phyloP scores from a whole-genome alignment of 2,113 vertebrate genomes.

The Ochotona princeps region DNA sequence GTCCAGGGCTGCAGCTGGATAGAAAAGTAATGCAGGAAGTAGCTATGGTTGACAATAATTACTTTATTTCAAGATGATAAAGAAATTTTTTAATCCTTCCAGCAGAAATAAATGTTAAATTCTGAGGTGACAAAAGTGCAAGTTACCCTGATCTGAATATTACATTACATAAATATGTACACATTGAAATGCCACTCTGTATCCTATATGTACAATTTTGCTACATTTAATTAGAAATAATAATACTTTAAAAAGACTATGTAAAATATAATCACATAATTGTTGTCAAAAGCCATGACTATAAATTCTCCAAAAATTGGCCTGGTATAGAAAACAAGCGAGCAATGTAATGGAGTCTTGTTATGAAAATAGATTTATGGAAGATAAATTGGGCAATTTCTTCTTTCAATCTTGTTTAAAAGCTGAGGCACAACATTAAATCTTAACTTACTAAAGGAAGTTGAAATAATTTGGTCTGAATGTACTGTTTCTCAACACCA shows the following conservation, averaged over 20 bases:
- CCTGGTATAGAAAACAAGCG: not conserved
- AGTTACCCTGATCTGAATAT: too few relatives aligned
- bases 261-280: not conserved
- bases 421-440: conserved; percentile 54
- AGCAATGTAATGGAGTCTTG: not conserved
- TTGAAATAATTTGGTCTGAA: conserved; percentile 53
- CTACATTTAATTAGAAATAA: too few relatives aligned
- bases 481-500: conserved; percentile 2
- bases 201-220: too few relatives aligned
- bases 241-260: not conserved
- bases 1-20: too few relatives aligned
- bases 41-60: too few relatives aligned
- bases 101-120: too few relatives aligned
- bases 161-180: too few relatives aligned
- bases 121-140: too few relatives aligned
- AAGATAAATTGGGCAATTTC: conserved; percentile 36
- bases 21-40: too few relatives aligned
- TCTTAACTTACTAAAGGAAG: conserved; percentile 62
- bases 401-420: conserved; percentile 56
- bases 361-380: conserved; percentile 24
- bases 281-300: not conserved
- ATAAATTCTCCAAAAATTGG: conserved; percentile 36
- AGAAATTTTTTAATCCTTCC: too few relatives aligned
- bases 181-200: too few relatives aligned
- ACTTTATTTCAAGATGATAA: too few relatives aligned